phyloP scores from a whole-genome alignment of 35 echinoderm and acorn worm genomes.

The Diadema setosum region DNA sequence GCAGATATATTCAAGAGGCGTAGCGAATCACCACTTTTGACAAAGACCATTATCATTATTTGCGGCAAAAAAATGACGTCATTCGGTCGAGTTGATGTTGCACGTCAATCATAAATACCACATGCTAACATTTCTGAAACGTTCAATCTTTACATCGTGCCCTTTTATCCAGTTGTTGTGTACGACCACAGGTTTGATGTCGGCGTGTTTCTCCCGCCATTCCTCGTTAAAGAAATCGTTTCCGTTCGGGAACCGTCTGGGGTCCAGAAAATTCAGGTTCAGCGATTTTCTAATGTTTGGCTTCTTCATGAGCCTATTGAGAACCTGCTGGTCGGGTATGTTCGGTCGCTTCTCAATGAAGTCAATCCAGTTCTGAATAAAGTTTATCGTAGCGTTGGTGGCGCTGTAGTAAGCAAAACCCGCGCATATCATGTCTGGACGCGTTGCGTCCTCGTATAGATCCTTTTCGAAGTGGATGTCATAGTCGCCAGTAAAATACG shows the following conservation, averaged over 20 bases:
- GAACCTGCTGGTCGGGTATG: conserved; percentile 50
- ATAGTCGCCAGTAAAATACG: conserved; percentile 57
- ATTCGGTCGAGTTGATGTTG: not conserved
- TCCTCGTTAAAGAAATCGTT: conserved; percentile 29
- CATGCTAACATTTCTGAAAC: conserved; percentile 40
- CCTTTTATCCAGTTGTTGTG: conserved; percentile 85
- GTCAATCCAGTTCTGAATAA: conserved; percentile 35
- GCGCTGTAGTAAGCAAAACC: conserved; percentile 70
- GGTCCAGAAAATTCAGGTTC: conserved; percentile 27
- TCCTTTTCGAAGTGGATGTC: conserved; percentile 65
- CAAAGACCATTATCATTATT: not conserved
- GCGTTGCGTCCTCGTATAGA: not conserved
- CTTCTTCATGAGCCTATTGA: conserved; percentile 32
- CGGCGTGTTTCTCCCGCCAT: conserved; percentile 7
- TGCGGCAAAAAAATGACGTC: not conserved
- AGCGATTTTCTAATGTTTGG: not conserved
- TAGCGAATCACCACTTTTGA: not conserved
- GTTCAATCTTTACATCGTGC: conserved; percentile 40
- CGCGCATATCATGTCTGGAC: conserved; percentile 15
- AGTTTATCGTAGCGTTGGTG: conserved; percentile 15
- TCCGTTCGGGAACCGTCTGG: conserved; percentile 67
- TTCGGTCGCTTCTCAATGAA: not conserved
- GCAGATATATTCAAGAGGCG: not conserved
- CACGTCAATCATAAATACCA: not conserved
- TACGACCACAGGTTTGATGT: conserved; percentile 39